phyloP scores from a whole-genome alignment of 2,797 vertebrate species.

The Varecia variegata region DNA sequence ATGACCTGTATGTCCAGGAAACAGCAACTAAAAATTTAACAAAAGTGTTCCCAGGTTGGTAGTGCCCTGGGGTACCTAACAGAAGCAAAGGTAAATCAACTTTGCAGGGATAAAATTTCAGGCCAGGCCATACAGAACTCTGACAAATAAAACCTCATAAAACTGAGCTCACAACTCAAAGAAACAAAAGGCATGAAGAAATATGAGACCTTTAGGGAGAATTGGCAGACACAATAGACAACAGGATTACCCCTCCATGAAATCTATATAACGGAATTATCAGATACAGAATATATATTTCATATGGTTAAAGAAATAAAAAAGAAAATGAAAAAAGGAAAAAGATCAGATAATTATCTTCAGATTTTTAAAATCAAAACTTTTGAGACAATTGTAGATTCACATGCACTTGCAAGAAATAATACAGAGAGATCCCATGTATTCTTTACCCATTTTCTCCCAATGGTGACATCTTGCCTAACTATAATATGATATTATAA shows the following conservation, averaged over 20 bases:
- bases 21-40: neutral
- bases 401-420: neutral
- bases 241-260: neutral
- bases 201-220: neutral
- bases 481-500: neutral
- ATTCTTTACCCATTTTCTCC: neutral
- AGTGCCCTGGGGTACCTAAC: neutral
- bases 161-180: neutral
- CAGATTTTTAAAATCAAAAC: conserved; percentile 14
- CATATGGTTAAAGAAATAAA: neutral
- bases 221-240: neutral
- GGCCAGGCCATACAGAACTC: neutral
- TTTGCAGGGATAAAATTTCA: neutral
- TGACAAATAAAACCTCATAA: neutral
- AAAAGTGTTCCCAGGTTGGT: neutral
- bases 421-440: neutral
- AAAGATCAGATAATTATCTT: neutral
- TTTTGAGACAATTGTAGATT: neutral
- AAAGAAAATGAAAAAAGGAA: neutral
- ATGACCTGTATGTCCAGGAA: neutral
- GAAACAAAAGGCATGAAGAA: neutral
- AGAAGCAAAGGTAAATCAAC: conserved; percentile 26
- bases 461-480: neutral
- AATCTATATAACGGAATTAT: neutral
- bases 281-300: neutral